Evolutionary conservation across 1,140 invertebrate genomes (phyloP), one percentile per base, ranked within the genome.

Genomic region (Drosophila cardini): DNA sequence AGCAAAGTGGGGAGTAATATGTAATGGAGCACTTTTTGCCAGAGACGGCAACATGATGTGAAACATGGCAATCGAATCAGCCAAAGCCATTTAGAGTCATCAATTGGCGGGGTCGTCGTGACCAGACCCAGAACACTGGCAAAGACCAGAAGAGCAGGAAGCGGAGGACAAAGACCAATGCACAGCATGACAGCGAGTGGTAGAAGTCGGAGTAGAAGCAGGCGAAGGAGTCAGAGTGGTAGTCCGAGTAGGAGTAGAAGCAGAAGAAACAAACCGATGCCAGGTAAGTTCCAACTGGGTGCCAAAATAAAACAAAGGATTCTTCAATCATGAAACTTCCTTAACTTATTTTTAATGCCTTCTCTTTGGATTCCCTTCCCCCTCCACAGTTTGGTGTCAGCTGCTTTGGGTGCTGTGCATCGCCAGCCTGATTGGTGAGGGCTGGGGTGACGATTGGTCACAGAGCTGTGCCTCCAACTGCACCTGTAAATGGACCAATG

Each of bases 401-500:
- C 52, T 79, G 57, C 15, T 65, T 6, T 56, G 86, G 55, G 30
- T 68, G 6, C 13, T 91, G n/a, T 68, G 73, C 61, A 62, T 84
- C 53, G 90, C 92, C 13, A 57, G 76, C 46, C 72, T 84, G 40
- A 90, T 93, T 7, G 80, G 87, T 10, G 93, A 93, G 62, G 92
- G 92, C 11, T 94, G 93, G 52, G 93, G 93, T 63, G 94, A 95
- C 57, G 96, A 97, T 91, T 97, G 96, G 96, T 96, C 96, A 10
- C 95, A 96, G 81, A 92, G 87, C 65, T 97, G 97, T 71, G 85
- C 91, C 90, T 96, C 96, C 43, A 95, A 96, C 60, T 98, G 97
- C 91, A 94, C 94, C 71, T 98, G 97, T 93, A 97, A 97, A 93
- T 98, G 97, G 97, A 96, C 96, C 11, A 96, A 95, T 11, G 97